phyloP scores from a whole-genome alignment of 2,113 vertebrate genomes.

The Entelurus aequoreus region DNA sequence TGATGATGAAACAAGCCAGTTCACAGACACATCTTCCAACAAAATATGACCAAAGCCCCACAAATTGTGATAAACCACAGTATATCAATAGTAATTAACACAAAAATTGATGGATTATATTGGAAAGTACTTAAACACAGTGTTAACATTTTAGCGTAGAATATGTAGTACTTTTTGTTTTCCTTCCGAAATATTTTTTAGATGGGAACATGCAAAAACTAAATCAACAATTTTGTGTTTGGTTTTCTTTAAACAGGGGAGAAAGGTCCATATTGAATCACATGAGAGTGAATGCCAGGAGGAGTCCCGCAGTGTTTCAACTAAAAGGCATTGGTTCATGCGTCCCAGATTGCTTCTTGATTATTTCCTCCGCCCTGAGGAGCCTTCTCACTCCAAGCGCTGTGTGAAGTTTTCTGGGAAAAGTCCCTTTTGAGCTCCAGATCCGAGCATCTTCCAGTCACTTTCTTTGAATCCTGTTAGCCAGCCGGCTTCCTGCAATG shows the following conservation, averaged over 20 bases:
- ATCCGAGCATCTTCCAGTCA: conserved; percentile 82
- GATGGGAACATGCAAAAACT: conserved; percentile 69
- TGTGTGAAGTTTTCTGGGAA: conserved; percentile 94
- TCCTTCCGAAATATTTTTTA: conserved; percentile 11
- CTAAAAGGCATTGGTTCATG: conserved; percentile 48
- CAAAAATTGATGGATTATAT: not conserved
- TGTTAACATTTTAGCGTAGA: not conserved
- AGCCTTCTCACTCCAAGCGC: conserved; percentile 72
- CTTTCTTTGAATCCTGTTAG: conserved; percentile 86
- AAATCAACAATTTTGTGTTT: conserved; percentile 67
- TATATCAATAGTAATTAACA: not conserved
- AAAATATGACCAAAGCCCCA: not conserved
- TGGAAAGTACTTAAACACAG: not conserved
- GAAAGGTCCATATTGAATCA: conserved; percentile 35
- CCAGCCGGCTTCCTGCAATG: conserved; percentile 90
- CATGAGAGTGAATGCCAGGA: conserved; percentile 56
- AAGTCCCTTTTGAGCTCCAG: conserved; percentile 81
- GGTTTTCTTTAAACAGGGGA: conserved; percentile 53
- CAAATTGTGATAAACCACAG: not conserved
- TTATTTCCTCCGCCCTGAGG: not conserved
- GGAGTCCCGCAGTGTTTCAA: conserved; percentile 15
- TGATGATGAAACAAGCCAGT: not conserved
- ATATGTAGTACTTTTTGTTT: conserved; percentile 39
- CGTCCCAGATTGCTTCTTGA: conserved; percentile 52
- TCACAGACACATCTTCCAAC: no score